Evolutionary conservation across 1,140 invertebrate species (phyloP).

Genomic region (Drosophila nigromelanica): DNA sequence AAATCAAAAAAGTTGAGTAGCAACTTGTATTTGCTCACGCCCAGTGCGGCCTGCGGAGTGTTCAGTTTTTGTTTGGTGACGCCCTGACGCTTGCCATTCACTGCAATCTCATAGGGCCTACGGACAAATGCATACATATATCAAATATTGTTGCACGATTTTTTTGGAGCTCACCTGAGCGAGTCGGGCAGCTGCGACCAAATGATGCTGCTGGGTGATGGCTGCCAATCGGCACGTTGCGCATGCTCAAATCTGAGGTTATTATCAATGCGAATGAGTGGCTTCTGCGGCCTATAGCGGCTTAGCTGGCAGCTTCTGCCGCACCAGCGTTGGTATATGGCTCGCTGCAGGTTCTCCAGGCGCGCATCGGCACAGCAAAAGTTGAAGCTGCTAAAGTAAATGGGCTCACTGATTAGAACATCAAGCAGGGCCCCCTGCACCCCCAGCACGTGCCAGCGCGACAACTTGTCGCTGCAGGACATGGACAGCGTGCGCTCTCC

Average conservation of each 20-base stretch:
- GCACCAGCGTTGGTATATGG: conserved; percentile 85
- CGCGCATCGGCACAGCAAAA: conserved; percentile 89
- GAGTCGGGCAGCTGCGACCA: conserved; percentile 85
- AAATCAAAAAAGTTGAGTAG: conserved; percentile 86
- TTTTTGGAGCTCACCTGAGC: conserved; percentile 61
- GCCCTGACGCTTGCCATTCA: conserved; percentile 92
- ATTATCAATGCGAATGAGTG: conserved; percentile 79
- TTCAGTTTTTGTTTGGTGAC: conserved; percentile 89
- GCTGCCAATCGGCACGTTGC: conserved; percentile 84
- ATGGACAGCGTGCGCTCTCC: conserved; percentile 95
- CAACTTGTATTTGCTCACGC: conserved; percentile 88
- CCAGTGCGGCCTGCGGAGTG: conserved; percentile 85
- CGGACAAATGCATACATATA: conserved; percentile 86
- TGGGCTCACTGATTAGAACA: conserved; percentile 87
- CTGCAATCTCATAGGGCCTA: conserved; percentile 89
- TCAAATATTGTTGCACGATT: conserved; percentile 83
- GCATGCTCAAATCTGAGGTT: conserved; percentile 83
- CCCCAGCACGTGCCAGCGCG: conserved; percentile 94
- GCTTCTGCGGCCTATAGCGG: conserved; percentile 71
- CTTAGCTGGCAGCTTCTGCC: conserved; percentile 63
- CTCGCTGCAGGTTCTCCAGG: conserved; percentile 87
- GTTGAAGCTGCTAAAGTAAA: conserved; percentile 89
- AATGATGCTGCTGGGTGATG: conserved; percentile 87
- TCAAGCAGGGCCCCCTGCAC: conserved; percentile 92
- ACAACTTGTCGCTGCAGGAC: conserved; percentile 97